phyloP scores from a whole-genome alignment of 2,113 vertebrate species.

The Vidua chalybeata region DNA sequence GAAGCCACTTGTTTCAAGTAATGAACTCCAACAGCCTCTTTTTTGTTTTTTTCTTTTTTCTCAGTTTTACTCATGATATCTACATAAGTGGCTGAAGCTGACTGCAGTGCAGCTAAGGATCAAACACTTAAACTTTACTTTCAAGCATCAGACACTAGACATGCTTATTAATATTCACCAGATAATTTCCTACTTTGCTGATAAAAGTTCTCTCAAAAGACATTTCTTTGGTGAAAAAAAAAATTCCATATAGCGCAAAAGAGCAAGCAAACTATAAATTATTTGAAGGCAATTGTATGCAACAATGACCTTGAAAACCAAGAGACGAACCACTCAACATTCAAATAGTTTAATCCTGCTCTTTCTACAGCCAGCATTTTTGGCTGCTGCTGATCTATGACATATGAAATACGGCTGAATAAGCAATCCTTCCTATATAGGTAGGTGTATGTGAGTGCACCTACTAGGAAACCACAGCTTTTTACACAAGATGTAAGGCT shows the following conservation, averaged over 20 bases:
- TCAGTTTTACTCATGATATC: not conserved
- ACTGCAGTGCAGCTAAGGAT: conserved; percentile 23
- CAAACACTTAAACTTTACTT: conserved; percentile 50
- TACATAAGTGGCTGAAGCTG: not conserved
- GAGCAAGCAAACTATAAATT: conserved; percentile 37
- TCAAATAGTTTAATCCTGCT: conserved; percentile 10
- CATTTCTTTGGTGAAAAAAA: not conserved
- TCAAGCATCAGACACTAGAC: not conserved
- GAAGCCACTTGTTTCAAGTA: conserved; percentile 17
- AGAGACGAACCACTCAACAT: conserved; percentile 9
- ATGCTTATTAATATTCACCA: conserved; percentile 52
- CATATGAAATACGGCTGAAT: not conserved
- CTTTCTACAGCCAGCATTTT: not conserved
- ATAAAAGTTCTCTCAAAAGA: conserved; percentile 37
- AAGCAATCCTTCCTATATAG: not conserved
- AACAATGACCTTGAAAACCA: conserved; percentile 42
- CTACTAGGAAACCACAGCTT: not conserved
- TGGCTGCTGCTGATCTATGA: not conserved
- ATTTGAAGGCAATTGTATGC: conserved; percentile 33
- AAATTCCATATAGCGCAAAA: not conserved
- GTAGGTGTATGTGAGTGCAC: not conserved
- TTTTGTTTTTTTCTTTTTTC: not conserved
- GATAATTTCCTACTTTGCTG: conserved; percentile 28
- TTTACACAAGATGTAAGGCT: not conserved
- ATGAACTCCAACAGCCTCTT: not conserved